phyloP scores from a whole-genome alignment of 1,140 invertebrate genomes.

The Brachionus rubens region DNA sequence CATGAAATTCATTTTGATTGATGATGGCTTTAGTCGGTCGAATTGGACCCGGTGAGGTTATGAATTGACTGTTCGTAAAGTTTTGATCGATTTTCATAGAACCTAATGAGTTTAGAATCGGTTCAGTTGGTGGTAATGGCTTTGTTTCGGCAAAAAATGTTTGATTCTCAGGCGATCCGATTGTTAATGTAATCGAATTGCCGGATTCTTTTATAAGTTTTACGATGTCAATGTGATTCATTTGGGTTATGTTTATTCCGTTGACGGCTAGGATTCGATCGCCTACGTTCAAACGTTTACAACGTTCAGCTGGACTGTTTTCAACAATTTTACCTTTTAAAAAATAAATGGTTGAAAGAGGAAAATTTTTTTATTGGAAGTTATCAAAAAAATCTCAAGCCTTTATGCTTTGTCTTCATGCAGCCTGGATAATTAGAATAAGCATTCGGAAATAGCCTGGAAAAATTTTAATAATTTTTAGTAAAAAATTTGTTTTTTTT shows the following conservation, averaged over 20 bases:
- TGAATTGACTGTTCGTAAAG: not conserved
- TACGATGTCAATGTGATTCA: conserved; percentile 93
- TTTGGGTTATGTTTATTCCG: conserved; percentile 79
- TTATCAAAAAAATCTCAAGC: too few species aligned
- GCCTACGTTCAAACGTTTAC: conserved; percentile 81
- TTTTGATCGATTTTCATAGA: conserved; percentile 9
- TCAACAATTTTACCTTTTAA: conserved; percentile 87
- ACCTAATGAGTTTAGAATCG: not conserved
- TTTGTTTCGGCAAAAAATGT: not conserved
- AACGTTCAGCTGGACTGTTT: conserved; percentile 87
- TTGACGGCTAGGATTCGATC: conserved; percentile 95
- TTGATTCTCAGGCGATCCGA: conserved; percentile 64
- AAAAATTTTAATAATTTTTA: too few species aligned
- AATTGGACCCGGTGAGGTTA: not conserved
- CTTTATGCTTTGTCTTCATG: too few species aligned
- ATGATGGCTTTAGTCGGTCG: conserved; percentile 5
- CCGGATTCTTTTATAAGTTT: conserved; percentile 88
- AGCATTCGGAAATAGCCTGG: too few species aligned
- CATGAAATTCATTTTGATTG: conserved; percentile 41
- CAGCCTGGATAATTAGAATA: too few species aligned
- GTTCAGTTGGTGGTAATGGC: not conserved
- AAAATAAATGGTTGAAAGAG: too few species aligned
- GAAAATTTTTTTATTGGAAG: too few species aligned
- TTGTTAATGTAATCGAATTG: conserved; percentile 80
- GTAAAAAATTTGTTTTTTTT: too few species aligned